Conservation (phyloP, 2,888 invertebrate genomes). For the Polymixis lichenea region DNA sequence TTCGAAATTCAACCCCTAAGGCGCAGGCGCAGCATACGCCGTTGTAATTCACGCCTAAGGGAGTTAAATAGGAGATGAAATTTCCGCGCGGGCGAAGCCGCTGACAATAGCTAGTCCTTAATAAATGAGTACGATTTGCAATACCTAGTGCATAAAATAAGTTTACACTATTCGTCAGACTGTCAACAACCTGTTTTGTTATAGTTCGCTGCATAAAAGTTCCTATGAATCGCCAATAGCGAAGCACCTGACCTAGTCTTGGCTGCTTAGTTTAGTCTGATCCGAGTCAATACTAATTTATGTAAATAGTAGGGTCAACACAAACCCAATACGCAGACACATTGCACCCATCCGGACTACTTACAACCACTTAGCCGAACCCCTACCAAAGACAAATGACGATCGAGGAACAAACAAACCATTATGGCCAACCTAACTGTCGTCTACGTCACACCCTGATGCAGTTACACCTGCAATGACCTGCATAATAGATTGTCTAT, state of each 20-base stretch:
- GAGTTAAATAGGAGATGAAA: too few relatives aligned
- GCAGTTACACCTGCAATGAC: conserved; percentile 45
- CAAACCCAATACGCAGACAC: neutral
- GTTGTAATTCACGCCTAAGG: too few relatives aligned
- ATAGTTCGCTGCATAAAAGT: neutral
- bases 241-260: neutral
- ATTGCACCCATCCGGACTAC: conserved; percentile 32
- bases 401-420: conserved; percentile 5
- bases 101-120: too few relatives aligned
- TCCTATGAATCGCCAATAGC: neutral
- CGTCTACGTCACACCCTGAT: conserved; percentile 12
- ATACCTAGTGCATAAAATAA: neutral
- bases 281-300: conserved; percentile 21
- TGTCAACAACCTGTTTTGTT: neutral
- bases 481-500: conserved; percentile 41
- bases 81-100: too few relatives aligned
- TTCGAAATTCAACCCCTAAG: too few relatives aligned
- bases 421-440: conserved; percentile 29
- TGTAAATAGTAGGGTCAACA: conserved; percentile 7
- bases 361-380: conserved; percentile 23
- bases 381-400: conserved; percentile 15
- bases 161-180: conserved; percentile 6
- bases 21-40: too few relatives aligned
- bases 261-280: neutral
- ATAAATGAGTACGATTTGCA: conserved; percentile 1